Evolutionary conservation across 2,113 vertebrate genomes (phyloP).

Genomic region (Malurus elegans): DNA sequence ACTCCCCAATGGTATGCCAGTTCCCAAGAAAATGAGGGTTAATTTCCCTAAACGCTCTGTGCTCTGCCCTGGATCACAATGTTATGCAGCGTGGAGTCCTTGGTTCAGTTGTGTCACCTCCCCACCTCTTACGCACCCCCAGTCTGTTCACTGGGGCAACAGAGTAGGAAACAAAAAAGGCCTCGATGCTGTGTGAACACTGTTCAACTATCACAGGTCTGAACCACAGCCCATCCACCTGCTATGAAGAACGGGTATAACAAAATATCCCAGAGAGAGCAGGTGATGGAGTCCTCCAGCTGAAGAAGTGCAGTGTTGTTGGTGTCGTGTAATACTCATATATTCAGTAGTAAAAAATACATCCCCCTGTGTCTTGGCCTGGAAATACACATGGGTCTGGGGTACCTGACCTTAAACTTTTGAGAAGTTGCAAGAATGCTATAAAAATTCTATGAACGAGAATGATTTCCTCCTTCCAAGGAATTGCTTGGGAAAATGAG

Average conservation of each 20-base stretch:
- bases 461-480: not conserved
- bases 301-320: fast-evolving
- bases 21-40: not conserved
- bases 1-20: fast-evolving
- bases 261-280: no score
- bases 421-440: not conserved
- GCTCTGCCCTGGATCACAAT: fast-evolving
- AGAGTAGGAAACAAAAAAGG: not conserved
- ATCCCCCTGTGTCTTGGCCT: not conserved
- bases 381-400: not conserved
- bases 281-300: no score
- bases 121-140: fast-evolving
- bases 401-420: not conserved
- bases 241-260: fast-evolving
- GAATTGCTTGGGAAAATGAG: not conserved
- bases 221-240: fast-evolving
- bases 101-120: no score
- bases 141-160: fast-evolving
- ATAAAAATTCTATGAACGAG: not conserved
- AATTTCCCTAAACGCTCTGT: fast-evolving
- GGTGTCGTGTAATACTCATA: fast-evolving
- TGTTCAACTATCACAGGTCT: fast-evolving
- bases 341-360: not conserved
- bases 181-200: fast-evolving
- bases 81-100: fast-evolving